Conservation (phyloP, 2,797 vertebrate species). For the Neosilurus hyrtlii region DNA sequence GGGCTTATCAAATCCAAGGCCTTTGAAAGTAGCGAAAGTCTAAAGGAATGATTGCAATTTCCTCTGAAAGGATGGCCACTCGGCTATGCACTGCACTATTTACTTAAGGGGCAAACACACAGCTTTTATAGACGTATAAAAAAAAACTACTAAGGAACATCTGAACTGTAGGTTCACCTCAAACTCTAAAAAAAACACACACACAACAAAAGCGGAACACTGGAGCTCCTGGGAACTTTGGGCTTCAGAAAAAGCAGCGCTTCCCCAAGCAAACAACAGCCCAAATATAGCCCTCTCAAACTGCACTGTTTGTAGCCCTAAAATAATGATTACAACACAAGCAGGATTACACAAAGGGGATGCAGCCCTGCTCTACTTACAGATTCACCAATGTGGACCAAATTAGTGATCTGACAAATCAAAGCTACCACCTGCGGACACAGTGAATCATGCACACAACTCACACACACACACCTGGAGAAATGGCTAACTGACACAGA, state of each 20-base stretch:
- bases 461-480: conserved; percentile 38
- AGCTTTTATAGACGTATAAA: conserved; percentile 52
- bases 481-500: conserved; percentile 25
- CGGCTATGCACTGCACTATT: conserved; percentile 49
- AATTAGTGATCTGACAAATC: conserved; percentile 68
- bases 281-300: conserved; percentile 74
- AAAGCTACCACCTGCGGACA: conserved; percentile 64
- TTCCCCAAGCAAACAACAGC: conserved; percentile 74
- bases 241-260: conserved; percentile 71
- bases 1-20: conserved; percentile 55
- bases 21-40: conserved; percentile 50
- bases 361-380: conserved; percentile 62
- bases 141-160: conserved; percentile 60
- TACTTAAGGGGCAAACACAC: conserved; percentile 58
- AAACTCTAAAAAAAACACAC: conserved; percentile 64
- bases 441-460: conserved; percentile 36
- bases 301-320: conserved; percentile 65
- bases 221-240: conserved; percentile 73
- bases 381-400: conserved; percentile 60
- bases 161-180: conserved; percentile 68
- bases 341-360: conserved; percentile 60
- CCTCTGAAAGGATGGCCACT: conserved; percentile 49
- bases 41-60: conserved; percentile 65
- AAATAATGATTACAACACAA: conserved; percentile 69
- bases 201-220: conserved; percentile 66